A percentile compares a stretch with the other conserved stretches of the same genome.
These are phyloP conservation scores for Tragelaphus strepsiceros DNA, from an alignment of 2,113 vertebrate genomes.

Conservation along the genomic window DNA sequence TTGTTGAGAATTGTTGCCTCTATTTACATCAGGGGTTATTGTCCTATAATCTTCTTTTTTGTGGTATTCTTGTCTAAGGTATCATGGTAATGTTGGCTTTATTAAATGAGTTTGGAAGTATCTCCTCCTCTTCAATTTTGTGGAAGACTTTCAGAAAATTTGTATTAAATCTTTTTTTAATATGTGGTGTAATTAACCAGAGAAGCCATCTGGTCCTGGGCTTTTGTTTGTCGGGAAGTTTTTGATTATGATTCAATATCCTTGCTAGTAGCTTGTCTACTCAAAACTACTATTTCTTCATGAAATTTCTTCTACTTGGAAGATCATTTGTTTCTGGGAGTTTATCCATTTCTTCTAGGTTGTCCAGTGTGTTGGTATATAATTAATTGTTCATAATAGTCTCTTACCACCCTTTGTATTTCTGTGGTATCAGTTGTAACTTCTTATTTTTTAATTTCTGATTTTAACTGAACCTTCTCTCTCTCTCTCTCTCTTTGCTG, in stretches of 20 bases:
- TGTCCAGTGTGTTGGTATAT: background rate
- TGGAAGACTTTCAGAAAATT: background rate
- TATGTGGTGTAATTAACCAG: background rate
- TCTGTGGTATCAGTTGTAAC: background rate
- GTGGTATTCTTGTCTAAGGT: background rate
- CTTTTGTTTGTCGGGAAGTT: background rate
- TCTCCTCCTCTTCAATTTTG: background rate
- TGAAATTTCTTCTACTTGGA: background rate
- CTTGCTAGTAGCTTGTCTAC: background rate
- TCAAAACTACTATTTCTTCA: background rate
- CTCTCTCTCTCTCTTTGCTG: background rate
- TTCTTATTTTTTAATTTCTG: background rate
- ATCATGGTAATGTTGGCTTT: background rate
- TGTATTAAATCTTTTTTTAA: background rate
- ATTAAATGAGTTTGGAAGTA: background rate
- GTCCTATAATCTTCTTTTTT: background rate
- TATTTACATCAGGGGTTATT: background rate
- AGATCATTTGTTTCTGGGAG: background rate
- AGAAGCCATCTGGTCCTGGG: background rate
- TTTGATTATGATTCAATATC: background rate
- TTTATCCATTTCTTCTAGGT: background rate
- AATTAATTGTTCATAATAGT: background rate
- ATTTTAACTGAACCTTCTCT: background rate
- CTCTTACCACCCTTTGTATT: background rate
- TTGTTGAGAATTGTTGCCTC: background rate